These are phyloP conservation scores for Actinernus sp. DNA, from an alignment of 92 coral and sea anemone genomes.

Conservation along the genomic window DNA sequence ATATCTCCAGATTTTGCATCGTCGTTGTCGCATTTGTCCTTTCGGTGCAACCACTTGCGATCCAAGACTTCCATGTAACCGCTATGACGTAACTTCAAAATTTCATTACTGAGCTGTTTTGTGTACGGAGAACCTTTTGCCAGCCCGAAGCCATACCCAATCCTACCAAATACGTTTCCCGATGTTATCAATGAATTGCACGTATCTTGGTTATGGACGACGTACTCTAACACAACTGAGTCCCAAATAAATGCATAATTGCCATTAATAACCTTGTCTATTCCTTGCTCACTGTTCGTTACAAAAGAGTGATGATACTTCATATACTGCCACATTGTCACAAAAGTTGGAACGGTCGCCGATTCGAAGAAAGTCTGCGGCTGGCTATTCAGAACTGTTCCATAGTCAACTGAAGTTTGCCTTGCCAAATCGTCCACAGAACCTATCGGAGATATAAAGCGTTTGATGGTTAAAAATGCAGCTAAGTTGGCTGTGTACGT, in stretches of 20 bases:
- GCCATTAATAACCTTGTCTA: constrained; percentile 58
- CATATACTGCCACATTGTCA: constrained; percentile 95
- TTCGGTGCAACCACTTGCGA: constrained; percentile 74
- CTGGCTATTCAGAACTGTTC: constrained; percentile 84
- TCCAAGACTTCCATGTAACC: constrained; percentile 77
- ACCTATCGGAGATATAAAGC: constrained; percentile 70
- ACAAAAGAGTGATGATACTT: constrained; percentile 71
- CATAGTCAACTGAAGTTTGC: too few relatives aligned
- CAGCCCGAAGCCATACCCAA: constrained; percentile 90
- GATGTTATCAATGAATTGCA: constrained; percentile 76
- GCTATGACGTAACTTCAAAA: constrained; percentile 72
- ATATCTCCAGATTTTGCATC: background rate
- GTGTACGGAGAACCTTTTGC: constrained; percentile 83
- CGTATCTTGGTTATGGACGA: constrained; percentile 49
- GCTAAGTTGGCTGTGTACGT: constrained; percentile 94
- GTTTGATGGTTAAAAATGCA: constrained; percentile 78
- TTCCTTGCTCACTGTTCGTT: constrained; percentile 55
- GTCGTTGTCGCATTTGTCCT: constrained; percentile 48
- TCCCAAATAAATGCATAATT: constrained; percentile 91
- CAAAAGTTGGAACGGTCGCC: constrained; percentile 73
- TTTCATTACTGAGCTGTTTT: constrained; percentile 68
- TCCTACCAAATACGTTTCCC: constrained; percentile 72
- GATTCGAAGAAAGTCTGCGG: constrained; percentile 79
- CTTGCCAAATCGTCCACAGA: constrained; percentile 81
- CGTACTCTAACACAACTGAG: constrained; percentile 79